Conservation (phyloP, 2,113 vertebrate genomes). For the Chaetodon auriga region DNA sequence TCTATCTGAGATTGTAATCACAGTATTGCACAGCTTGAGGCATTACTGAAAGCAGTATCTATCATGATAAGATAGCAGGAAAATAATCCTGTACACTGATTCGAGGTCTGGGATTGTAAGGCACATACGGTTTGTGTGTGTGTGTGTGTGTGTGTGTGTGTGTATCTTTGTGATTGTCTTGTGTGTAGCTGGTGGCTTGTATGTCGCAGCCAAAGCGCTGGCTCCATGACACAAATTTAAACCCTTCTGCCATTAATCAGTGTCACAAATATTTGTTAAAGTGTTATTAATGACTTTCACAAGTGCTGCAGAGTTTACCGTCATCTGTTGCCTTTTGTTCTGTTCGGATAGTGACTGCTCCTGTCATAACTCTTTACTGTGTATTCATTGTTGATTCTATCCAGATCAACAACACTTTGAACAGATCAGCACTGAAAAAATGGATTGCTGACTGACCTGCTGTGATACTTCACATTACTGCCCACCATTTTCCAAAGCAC, state of each 20-base stretch:
- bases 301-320: conserved; percentile 1
- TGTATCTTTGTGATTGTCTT: not conserved
- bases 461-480: not conserved
- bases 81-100: conserved; percentile 56
- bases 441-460: not conserved
- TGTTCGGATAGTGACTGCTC: not conserved
- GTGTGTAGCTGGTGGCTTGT: conserved; percentile 26
- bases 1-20: conserved; percentile 65
- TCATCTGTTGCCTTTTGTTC: conserved; percentile 42
- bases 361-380: conserved; percentile 19
- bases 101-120: conserved; percentile 28
- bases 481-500: not conserved
- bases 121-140: conserved; percentile 6
- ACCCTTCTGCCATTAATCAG: conserved; percentile 37
- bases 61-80: conserved; percentile 55
- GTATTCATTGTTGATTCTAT: conserved; percentile 13
- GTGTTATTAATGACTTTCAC: conserved; percentile 34
- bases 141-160: not conserved
- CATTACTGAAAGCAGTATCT: conserved; percentile 46
- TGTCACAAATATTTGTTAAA: conserved; percentile 28
- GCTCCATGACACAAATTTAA: conserved; percentile 29
- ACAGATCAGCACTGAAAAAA: not conserved
- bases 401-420: not conserved
- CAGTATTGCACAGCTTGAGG: conserved; percentile 49
- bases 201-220: conserved; percentile 10